Percentiles rank a stretch among this genome's conserved stretches.
These are phyloP conservation scores for Zygogramma bicolorata DNA, from an alignment of 2,888 invertebrate genomes.

Conservation along the genomic window DNA sequence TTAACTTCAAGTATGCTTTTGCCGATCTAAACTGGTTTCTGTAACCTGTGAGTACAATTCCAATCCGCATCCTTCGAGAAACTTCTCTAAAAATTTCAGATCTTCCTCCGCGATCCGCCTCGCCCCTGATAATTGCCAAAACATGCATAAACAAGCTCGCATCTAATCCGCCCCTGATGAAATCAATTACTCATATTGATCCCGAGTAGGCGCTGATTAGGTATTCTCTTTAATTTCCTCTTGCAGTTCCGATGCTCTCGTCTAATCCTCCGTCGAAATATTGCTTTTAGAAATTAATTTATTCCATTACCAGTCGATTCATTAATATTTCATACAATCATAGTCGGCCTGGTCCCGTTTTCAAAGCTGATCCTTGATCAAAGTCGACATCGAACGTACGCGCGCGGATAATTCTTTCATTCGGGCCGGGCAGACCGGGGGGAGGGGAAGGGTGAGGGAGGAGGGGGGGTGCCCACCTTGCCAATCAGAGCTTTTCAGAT, in stretches of 20 bases:
- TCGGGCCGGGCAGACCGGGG: slow-evolving; percentile 38
- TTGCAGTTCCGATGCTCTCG: slow-evolving; percentile 58
- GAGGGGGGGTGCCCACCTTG: slow-evolving; percentile 37
- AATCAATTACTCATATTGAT: slow-evolving; percentile 63
- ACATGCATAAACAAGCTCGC: slow-evolving; percentile 6
- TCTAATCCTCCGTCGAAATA: slow-evolving; percentile 66
- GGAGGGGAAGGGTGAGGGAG: slow-evolving; percentile 15
- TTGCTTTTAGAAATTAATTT: slow-evolving; percentile 70
- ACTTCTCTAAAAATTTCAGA: too few species aligned
- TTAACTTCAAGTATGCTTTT: too few species aligned
- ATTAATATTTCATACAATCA: slow-evolving; percentile 70
- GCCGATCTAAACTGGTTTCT: too few species aligned
- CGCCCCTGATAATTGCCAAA: slow-evolving; percentile 5
- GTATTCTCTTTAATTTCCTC: slow-evolving; percentile 69
- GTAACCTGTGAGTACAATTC: too few species aligned
- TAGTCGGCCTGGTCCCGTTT: slow-evolving; percentile 55
- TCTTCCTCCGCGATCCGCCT: not conserved
- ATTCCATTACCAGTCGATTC: slow-evolving; percentile 71
- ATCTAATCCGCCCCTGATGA: slow-evolving; percentile 34
- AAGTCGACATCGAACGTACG: slow-evolving; percentile 59
- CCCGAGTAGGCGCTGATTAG: slow-evolving; percentile 64
- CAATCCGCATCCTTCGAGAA: too few species aligned
- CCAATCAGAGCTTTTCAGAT: slow-evolving; percentile 55
- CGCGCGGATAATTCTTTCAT: slow-evolving; percentile 57
- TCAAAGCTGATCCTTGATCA: slow-evolving; percentile 66